Evolutionary conservation across 2,888 invertebrate species (phyloP).

Genomic region (Epirrhoe tristata): DNA sequence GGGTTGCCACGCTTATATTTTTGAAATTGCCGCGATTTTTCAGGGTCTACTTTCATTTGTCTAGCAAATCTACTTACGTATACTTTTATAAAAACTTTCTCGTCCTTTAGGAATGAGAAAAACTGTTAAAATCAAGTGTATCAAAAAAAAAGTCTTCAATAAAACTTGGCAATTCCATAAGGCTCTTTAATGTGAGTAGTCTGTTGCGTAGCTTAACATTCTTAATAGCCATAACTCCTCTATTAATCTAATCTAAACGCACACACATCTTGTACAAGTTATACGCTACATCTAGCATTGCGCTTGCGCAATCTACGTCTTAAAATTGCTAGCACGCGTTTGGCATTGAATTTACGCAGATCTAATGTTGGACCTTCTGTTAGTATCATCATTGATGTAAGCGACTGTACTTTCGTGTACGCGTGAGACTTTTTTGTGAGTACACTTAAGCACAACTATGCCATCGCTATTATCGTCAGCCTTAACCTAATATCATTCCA

Average conservation of each 20-base stretch:
- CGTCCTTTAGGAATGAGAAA: too few relatives aligned
- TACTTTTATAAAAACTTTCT: too few relatives aligned
- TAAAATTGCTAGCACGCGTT: constrained; percentile 55
- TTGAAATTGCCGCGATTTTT: too few relatives aligned
- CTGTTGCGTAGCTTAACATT: not conserved
- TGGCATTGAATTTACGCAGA: constrained; percentile 59
- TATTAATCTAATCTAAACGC: constrained; percentile 18
- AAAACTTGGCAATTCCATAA: not conserved
- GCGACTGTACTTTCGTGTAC: constrained; percentile 28
- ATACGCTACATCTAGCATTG: constrained; percentile 44
- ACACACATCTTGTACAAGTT: constrained; percentile 40
- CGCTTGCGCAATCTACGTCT: constrained; percentile 59
- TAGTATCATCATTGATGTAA: constrained; percentile 40
- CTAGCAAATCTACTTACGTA: too few relatives aligned
- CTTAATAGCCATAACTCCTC: constrained; percentile 9
- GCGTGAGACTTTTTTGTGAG: constrained; percentile 28
- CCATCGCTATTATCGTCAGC: constrained; percentile 19
- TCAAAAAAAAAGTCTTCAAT: too few relatives aligned
- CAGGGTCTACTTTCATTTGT: too few relatives aligned
- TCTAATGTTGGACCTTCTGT: constrained; percentile 45
- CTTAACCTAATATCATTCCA: constrained; percentile 20
- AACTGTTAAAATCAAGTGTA: too few relatives aligned
- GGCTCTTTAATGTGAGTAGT: not conserved
- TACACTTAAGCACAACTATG: constrained; percentile 15
- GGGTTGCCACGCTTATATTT: too few relatives aligned